Percentiles rank a stretch among this genome's conserved stretches.
Conservation (phyloP, 2,797 vertebrate species). For the Tragelaphus eurycerus region DNA sequence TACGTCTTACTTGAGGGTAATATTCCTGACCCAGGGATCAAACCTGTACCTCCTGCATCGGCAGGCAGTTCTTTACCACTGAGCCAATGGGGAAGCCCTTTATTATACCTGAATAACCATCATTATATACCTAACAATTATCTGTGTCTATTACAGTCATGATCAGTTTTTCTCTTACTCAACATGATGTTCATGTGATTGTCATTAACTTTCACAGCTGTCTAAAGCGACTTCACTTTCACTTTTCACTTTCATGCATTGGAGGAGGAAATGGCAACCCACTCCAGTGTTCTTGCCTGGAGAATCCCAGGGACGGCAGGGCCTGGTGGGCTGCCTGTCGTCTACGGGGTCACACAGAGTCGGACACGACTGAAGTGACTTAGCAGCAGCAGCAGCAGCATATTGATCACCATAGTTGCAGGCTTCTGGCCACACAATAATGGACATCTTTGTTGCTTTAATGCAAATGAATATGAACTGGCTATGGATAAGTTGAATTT, state of each 20-base stretch:
- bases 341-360: too few relatives aligned
- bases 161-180: not conserved
- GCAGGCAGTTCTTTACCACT: not conserved
- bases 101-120: not conserved
- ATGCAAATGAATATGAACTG: not conserved
- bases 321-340: too few relatives aligned
- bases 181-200: not conserved
- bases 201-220: not conserved
- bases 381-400: too few relatives aligned
- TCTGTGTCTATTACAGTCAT: not conserved
- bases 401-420: not conserved
- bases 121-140: not conserved
- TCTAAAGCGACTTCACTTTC: not conserved
- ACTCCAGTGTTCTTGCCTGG: too few relatives aligned
- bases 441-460: not conserved
- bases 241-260: too few relatives aligned
- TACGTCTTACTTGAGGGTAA: not conserved
- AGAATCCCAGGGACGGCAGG: too few relatives aligned
- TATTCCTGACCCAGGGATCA: not conserved
- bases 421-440: not conserved
- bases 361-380: too few relatives aligned
- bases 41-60: fast-evolving
- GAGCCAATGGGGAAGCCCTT: not conserved
- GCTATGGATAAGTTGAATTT: not conserved
- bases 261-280: too few relatives aligned